Percentiles rank a stretch among this genome's conserved stretches.
Evolutionary conservation across 2,797 vertebrate species (phyloP).

Genomic region (Sebastes hopkinsi): DNA sequence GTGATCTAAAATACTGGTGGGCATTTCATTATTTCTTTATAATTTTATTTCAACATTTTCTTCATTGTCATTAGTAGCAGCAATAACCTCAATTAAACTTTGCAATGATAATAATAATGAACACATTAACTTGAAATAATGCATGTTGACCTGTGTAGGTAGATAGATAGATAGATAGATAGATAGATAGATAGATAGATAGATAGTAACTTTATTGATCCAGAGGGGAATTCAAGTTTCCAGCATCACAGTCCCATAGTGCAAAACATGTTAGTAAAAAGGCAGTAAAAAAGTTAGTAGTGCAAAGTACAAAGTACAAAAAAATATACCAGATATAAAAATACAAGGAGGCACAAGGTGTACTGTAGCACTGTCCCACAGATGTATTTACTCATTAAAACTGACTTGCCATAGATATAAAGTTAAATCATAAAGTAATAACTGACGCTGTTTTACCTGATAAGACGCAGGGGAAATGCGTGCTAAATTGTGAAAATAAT

Average conservation of each 20-base stretch:
- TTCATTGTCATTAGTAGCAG: background rate
- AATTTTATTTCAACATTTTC: background rate
- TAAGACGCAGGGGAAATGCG: background rate
- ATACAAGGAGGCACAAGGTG: no score
- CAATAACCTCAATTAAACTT: background rate
- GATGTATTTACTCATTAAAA: background rate
- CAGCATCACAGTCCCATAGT: no score
- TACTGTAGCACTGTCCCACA: background rate
- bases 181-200: no score
- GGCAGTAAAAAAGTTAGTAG: no score
- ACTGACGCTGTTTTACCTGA: rapidly evolving
- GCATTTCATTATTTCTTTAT: background rate
- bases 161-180: no score
- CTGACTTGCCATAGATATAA: rapidly evolving
- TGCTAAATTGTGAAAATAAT: background rate
- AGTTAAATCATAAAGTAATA: background rate
- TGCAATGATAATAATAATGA: background rate
- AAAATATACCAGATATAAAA: no score
- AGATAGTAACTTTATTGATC: no score
- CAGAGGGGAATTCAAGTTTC: no score
- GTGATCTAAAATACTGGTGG: no score
- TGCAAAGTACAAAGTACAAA: no score
- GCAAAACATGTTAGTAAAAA: no score
- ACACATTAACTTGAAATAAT: background rate
- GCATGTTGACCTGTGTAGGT: background rate